Evolutionary conservation across 2,888 invertebrate species (phyloP).

Genomic region (Erebia aethiops): DNA sequence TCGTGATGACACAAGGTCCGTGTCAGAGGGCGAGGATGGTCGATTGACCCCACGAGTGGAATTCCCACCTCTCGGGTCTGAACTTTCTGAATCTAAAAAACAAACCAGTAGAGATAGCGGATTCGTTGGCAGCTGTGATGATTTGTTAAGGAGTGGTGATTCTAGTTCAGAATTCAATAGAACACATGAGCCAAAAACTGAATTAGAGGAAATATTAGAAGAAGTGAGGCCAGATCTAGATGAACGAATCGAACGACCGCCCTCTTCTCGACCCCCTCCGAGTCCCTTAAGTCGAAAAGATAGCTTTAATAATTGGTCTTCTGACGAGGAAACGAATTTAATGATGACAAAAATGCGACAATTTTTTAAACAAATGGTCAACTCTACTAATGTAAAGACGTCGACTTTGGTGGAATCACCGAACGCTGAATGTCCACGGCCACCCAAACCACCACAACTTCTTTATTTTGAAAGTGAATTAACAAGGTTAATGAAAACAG

Average conservation of each 20-base stretch:
- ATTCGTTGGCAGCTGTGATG: conserved; percentile 94
- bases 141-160: conserved; percentile 87
- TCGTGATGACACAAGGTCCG: conserved; percentile 81
- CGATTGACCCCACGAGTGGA: conserved; percentile 88
- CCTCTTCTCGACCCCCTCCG: conserved; percentile 79
- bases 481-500: conserved; percentile 95
- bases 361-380: conserved; percentile 96
- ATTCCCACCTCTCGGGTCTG: conserved; percentile 81
- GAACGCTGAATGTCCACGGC: conserved; percentile 83
- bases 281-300: conserved; percentile 90
- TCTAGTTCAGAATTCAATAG: conserved; percentile 79
- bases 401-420: conserved; percentile 78
- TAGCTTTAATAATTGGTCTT: conserved; percentile 97
- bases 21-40: conserved; percentile 86
- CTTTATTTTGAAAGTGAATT: conserved; percentile 95
- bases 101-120: conserved; percentile 94
- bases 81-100: conserved; percentile 86
- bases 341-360: conserved; percentile 98
- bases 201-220: conserved; percentile 84
- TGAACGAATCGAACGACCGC: conserved; percentile 74
- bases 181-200: conserved; percentile 80
- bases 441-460: conserved; percentile 92
- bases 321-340: conserved; percentile 95
- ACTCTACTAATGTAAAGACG: conserved; percentile 81
- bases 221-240: conserved; percentile 83